Evolutionary conservation across 2,113 vertebrate genomes (phyloP), one percentile per base, ranked within the genome.

Genomic region (Scomber japonicus): DNA sequence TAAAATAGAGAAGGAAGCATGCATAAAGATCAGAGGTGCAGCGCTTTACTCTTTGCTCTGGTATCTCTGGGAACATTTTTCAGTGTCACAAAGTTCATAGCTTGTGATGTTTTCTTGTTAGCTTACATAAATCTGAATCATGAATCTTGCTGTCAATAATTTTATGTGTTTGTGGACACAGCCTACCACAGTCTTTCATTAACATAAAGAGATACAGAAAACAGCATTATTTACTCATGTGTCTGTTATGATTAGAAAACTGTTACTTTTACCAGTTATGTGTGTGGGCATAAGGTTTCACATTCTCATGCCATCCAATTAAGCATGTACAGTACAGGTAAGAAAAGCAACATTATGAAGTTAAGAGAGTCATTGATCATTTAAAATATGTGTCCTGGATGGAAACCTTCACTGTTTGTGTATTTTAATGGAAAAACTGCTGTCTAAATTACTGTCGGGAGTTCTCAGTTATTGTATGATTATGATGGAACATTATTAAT

Each of bases 391-490:
- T 45, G 21, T 61, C 24, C 40, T 44, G 3, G 3, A 11, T 27
- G 17, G 16, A 11, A 72, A 74, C 55, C n/a, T 19, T 68, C 27
- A 51, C 16, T 40, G 35, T 40, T 40, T 48, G 19, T 61, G 7
- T 56, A 12, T 45, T 81, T 17, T 86, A 71, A 91, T 88, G 67
- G 74, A 79, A 84, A 64, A 57, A 71, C 27, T 10, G 83, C 24
- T 13, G 61, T 75, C 17, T 44, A 17, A 82, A 85, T 66, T 81
- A 64, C 56, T 77, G 60, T 75, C 64, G 31, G 16, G 44, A 76
- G 49, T 51, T 54, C 54, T 35, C n/a, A 60, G 15, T 53, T 53
- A 15, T 64, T 1, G 31, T 68, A 19, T 49, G 63, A 72, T 69
- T 46, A 17, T 3, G 5, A 65, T 68, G n/a, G 16, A 51, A 61